phyloP scores from a whole-genome alignment of 2,888 invertebrate species.

The Euspilapteryx auroguttella region DNA sequence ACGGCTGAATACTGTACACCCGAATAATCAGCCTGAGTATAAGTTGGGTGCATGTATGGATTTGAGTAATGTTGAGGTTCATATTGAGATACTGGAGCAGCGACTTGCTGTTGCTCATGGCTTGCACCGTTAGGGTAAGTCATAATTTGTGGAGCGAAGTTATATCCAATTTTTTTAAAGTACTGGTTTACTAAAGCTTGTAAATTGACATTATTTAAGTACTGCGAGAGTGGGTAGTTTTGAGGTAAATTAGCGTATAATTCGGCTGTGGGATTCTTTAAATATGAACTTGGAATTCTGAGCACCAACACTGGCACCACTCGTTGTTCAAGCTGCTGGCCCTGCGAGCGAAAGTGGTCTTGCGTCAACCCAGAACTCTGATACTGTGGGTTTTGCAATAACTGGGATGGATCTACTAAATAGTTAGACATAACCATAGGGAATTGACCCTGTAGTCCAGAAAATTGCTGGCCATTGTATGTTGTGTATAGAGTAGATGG shows the following conservation, averaged over 20 bases:
- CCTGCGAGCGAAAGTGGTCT: slow-evolving; percentile 39
- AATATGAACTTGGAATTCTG: slow-evolving; percentile 58
- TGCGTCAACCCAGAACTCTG: slow-evolving; percentile 52
- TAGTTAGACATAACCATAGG: slow-evolving; percentile 50
- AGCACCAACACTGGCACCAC: slow-evolving; percentile 62
- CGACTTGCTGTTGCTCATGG: slow-evolving; percentile 11
- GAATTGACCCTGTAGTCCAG: slow-evolving; percentile 42
- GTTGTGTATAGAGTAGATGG: slow-evolving; percentile 44
- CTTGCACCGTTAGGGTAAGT: slow-evolving; percentile 21
- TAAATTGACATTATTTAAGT: slow-evolving; percentile 56
- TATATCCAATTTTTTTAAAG: slow-evolving; percentile 42
- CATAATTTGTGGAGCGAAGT: slow-evolving; percentile 37
- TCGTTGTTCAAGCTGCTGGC: slow-evolving; percentile 29
- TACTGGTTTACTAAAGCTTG: slow-evolving; percentile 58
- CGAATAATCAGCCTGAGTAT: slow-evolving; percentile 40
- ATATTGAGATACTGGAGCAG: slow-evolving; percentile 14
- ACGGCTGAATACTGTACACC: slow-evolving; percentile 51
- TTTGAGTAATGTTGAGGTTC: slow-evolving; percentile 34
- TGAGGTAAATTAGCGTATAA: slow-evolving; percentile 59
- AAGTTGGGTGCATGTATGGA: slow-evolving; percentile 37
- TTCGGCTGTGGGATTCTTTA: slow-evolving; percentile 51
- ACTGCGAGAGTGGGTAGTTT: slow-evolving; percentile 52
- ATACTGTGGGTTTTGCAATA: slow-evolving; percentile 41
- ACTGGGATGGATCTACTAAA: slow-evolving; percentile 40
- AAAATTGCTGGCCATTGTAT: slow-evolving; percentile 45